phyloP scores from a whole-genome alignment of 2,888 invertebrate species.

The Hipparchia sbordonii region DNA sequence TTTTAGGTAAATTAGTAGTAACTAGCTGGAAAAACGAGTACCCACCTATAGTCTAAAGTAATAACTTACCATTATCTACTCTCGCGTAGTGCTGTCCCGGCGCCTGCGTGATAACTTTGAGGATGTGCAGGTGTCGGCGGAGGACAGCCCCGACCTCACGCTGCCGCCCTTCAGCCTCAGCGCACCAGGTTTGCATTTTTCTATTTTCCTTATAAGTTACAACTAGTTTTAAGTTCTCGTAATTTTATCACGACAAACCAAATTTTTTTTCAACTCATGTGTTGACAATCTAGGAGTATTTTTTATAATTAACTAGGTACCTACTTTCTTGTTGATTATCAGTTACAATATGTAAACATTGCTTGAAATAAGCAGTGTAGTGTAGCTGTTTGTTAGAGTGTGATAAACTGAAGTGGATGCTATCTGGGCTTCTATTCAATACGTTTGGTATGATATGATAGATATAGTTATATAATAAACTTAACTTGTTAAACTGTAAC shows the following conservation, averaged over 20 bases:
- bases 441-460: no score
- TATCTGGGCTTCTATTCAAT: no score
- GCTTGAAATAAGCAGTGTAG: slow-evolving; percentile 29
- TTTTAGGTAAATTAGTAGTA: no score
- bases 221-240: no score
- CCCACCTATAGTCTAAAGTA: no score
- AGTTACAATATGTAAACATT: slow-evolving; percentile 34
- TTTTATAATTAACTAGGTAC: not conserved
- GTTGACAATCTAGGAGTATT: not conserved
- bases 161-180: slow-evolving; percentile 90
- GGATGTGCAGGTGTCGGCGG: slow-evolving; percentile 88
- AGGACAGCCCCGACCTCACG: slow-evolving; percentile 93
- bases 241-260: no score
- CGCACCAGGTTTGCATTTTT: slow-evolving; percentile 84
- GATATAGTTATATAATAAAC: no score
- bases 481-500: no score
- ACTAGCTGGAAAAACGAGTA: not conserved
- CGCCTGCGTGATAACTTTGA: slow-evolving; percentile 88
- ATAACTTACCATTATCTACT: no score
- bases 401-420: not conserved
- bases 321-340: not conserved
- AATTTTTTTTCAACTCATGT: not conserved
- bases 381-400: not conserved
- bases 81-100: slow-evolving; percentile 84
- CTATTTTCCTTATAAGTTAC: not conserved